Percentiles rank a stretch among this genome's conserved stretches.
These are phyloP conservation scores for Lucilia cuprina DNA, from an alignment of 1,140 invertebrate species.

Conservation along the genomic window DNA sequence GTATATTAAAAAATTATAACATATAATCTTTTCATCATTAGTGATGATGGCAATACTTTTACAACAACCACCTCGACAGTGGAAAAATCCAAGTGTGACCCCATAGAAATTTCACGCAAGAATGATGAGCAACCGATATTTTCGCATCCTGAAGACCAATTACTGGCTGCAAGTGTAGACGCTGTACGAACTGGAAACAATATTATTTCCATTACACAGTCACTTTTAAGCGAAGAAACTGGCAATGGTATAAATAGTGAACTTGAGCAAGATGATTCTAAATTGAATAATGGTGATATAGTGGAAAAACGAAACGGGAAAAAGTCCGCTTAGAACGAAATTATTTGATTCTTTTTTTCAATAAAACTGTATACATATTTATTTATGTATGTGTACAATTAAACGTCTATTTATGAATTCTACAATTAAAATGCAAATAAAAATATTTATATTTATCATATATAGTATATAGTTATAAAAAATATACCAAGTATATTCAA, in stretches of 20 bases:
- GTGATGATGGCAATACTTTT: neutral
- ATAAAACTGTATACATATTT: neutral
- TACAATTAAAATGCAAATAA: neutral
- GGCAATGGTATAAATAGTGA: neutral
- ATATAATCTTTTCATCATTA: neutral
- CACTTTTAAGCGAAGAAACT: neutral
- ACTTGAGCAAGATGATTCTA: neutral
- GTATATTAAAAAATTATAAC: neutral
- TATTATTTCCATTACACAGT: neutral
- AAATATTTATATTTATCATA: neutral
- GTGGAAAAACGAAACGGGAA: neutral
- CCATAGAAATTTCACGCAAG: neutral
- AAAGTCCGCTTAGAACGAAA: neutral
- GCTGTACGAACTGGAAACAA: neutral
- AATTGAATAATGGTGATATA: neutral
- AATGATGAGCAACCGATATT: neutral
- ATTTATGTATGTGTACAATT: neutral
- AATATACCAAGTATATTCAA: slow-evolving; percentile 3
- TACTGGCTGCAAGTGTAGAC: neutral
- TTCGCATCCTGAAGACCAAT: neutral
- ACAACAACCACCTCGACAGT: neutral
- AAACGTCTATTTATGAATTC: neutral
- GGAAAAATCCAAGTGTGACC: neutral
- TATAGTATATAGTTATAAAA: slow-evolving; percentile 4
- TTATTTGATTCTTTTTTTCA: neutral